Conservation (phyloP, 2,797 vertebrate genomes). For the Botia kubotai region DNA sequence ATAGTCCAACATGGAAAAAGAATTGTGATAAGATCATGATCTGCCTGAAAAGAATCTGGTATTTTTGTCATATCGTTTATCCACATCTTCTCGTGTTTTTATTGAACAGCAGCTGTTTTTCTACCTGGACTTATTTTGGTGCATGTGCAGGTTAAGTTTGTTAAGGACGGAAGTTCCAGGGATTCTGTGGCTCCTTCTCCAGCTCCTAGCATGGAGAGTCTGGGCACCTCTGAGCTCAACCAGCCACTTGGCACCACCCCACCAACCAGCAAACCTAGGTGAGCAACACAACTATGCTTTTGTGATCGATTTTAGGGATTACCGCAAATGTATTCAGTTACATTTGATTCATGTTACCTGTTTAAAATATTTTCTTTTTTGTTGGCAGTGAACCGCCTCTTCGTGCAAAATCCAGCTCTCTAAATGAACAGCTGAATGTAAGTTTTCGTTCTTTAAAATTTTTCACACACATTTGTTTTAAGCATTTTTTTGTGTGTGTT, state of each 20-base stretch:
- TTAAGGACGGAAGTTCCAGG: constrained; percentile 82
- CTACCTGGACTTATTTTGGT: background rate
- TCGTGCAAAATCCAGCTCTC: constrained; percentile 88
- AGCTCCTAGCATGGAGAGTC: constrained; percentile 79
- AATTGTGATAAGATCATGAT: no score
- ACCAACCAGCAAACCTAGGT: constrained; percentile 83
- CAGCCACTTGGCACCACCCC: constrained; percentile 65
- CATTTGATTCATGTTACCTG: background rate
- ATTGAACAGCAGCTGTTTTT: no score
- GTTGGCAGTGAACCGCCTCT: constrained; percentile 83
- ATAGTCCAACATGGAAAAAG: no score
- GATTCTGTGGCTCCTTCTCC: constrained; percentile 84
- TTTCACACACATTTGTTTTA: background rate
- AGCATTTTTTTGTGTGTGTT: background rate
- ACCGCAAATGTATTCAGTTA: background rate
- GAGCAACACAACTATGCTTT: constrained; percentile 46
- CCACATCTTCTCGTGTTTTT: no score
- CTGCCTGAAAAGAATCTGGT: no score
- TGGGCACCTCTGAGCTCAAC: constrained; percentile 72
- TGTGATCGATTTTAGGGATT: background rate
- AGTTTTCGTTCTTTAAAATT: constrained; percentile 59
- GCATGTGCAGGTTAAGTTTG: constrained; percentile 84
- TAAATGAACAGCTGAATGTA: constrained; percentile 88
- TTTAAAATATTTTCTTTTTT: background rate
- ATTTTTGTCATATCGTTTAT: no score